phyloP scores from a whole-genome alignment of 2,113 vertebrate genomes.

The Uria lomvia region DNA sequence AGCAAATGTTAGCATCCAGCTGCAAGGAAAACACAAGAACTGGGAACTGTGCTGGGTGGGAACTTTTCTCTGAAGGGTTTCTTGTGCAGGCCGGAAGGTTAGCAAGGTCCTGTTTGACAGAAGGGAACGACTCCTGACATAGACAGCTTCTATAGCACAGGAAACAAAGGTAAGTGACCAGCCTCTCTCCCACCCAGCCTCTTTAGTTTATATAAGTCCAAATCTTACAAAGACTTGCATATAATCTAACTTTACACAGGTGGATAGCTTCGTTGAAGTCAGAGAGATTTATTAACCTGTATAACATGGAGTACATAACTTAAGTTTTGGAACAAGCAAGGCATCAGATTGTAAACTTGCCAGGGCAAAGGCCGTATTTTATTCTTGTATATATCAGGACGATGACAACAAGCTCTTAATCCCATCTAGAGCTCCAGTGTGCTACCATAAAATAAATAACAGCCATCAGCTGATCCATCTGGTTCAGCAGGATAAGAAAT shows the following conservation, averaged over 20 bases:
- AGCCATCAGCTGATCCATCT: constrained; percentile 34
- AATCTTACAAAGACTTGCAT: constrained; percentile 9
- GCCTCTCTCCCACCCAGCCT: neutral
- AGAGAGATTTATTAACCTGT: constrained; percentile 50
- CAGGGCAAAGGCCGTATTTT: constrained; percentile 40
- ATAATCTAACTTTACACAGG: constrained; percentile 47
- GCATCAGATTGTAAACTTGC: constrained; percentile 41
- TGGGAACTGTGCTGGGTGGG: neutral
- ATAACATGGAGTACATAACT: neutral
- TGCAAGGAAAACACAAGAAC: neutral
- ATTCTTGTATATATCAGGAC: constrained; percentile 33
- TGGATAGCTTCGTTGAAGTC: constrained; percentile 33
- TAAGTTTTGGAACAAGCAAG: constrained; percentile 35
- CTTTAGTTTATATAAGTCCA: neutral
- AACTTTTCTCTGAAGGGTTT: neutral
- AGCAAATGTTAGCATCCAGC: neutral
- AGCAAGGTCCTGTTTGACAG: neutral
- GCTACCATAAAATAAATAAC: constrained; percentile 41
- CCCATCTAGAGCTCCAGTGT: neutral
- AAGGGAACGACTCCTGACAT: neutral
- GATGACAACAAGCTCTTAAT: constrained; percentile 56
- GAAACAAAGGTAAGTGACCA: neutral
- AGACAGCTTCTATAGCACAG: neutral
- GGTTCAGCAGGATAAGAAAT: constrained; percentile 17
- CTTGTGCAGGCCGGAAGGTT: neutral